Evolutionary conservation across 2,888 invertebrate species (phyloP), one percentile per base, ranked within the genome.

Genomic region (Atethmia centrago): DNA sequence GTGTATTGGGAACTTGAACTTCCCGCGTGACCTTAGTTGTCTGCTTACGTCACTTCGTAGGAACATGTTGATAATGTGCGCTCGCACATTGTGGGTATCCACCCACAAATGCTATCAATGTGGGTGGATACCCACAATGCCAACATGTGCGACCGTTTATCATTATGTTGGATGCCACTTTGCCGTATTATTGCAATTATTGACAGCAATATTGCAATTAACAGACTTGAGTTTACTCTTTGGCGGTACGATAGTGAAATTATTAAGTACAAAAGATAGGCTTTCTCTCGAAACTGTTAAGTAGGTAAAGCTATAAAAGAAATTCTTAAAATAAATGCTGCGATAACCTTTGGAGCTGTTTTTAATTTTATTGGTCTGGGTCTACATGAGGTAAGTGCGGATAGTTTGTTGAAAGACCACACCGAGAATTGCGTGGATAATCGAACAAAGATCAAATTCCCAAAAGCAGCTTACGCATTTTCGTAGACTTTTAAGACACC

Each of bases 51-150:
- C 78, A 80, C 28, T 2, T 21, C 12, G 19, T n/a, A 45, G 21
- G 53, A 61, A 76, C 71, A 42, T 28, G 64, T 58, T 59, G 63
- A 62, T 80, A 80, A 80, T 77, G 67, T 58, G 71, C 67, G n/a
- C n/a, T n/a, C n/a, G n/a, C n/a, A n/a, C n/a, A n/a, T n/a, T n/a
- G n/a, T n/a, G n/a, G n/a, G n/a, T n/a, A n/a, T n/a, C n/a, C n/a
- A n/a, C n/a, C n/a, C n/a, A n/a, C n/a, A n/a, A n/a, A n/a, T n/a
- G n/a, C n/a, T n/a, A n/a, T n/a, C n/a, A n/a, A n/a, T n/a, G n/a
- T n/a, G n/a, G n/a, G n/a, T n/a, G 88, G 84, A 80, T 64, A 64
- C 58, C 12, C 40, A 55, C 56, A 70, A 61, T 59, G 65, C 49
- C 47, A 78, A 76, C 61, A 67, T 51, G 40, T 66, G 55, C 59